Conservation (phyloP, 2,797 vertebrate genomes). For the Gallinago nigripennis region DNA sequence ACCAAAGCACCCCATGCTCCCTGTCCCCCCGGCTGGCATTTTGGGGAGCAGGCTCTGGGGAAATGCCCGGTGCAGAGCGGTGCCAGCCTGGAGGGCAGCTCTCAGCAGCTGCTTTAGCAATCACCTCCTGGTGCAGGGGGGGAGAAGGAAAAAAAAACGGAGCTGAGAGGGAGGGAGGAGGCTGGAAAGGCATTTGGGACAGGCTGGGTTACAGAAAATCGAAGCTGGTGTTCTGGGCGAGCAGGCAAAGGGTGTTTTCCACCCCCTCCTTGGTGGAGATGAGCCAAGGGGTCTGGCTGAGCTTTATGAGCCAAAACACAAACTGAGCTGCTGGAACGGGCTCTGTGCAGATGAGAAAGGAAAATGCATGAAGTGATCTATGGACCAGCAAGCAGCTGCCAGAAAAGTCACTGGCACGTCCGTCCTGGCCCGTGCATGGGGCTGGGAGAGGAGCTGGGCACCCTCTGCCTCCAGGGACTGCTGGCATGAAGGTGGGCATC, state of each 20-base stretch:
- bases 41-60: not conserved
- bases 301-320: slow-evolving; percentile 39
- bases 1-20: rapidly evolving
- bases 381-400: not conserved
- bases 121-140: not conserved
- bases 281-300: slow-evolving; percentile 59
- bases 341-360: not conserved
- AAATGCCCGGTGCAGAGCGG: rapidly evolving
- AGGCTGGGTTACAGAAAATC: not conserved
- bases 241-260: slow-evolving; percentile 45
- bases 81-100: not conserved
- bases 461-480: not conserved
- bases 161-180: not conserved
- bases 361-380: not conserved
- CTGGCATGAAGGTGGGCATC: not conserved
- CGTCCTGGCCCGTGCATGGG: not conserved
- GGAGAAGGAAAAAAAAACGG: not conserved
- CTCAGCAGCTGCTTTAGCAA: not conserved
- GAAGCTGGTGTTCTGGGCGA: not conserved
- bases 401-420: not conserved
- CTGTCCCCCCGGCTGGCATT: rapidly evolving
- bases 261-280: slow-evolving; percentile 22
- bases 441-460: not conserved
- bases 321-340: slow-evolving; percentile 24
- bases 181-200: not conserved